These are phyloP conservation scores for Urophycis tenuis DNA, from an alignment of 2,797 vertebrate genomes.

Conservation along the genomic window DNA sequence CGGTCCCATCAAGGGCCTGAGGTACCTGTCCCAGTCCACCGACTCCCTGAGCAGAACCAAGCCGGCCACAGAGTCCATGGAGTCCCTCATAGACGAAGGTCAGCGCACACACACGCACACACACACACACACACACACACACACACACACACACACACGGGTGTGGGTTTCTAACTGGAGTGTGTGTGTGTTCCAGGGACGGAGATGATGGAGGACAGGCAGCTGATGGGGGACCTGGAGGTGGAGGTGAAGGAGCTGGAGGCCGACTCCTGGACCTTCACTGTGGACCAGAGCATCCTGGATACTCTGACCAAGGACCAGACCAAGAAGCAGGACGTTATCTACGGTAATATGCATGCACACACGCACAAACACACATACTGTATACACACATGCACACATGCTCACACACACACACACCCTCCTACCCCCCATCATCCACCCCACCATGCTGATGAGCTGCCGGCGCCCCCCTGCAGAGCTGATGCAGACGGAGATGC, in stretches of 20 bases:
- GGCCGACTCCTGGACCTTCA: slow-evolving; percentile 92
- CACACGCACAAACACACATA: neutral
- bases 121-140: slow-evolving; percentile 4
- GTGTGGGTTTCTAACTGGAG: neutral
- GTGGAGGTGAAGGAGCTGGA: slow-evolving; percentile 79
- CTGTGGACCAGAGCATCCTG: slow-evolving; percentile 81
- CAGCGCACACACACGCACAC: slow-evolving; percentile 11
- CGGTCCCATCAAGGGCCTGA: slow-evolving; percentile 76
- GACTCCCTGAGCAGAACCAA: slow-evolving; percentile 93
- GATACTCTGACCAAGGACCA: slow-evolving; percentile 84
- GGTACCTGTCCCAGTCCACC: slow-evolving; percentile 90
- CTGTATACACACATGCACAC: neutral
- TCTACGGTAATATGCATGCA: slow-evolving; percentile 74
- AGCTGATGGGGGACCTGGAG: slow-evolving; percentile 95
- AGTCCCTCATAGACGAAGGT: slow-evolving; percentile 96
- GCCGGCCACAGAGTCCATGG: slow-evolving; percentile 88
- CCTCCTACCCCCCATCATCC: neutral
- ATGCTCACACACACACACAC: neutral
- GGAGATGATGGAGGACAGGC: slow-evolving; percentile 94
- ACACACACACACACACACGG: neutral
- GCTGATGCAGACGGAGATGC: slow-evolving; percentile 96
- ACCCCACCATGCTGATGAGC: neutral
- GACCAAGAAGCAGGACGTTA: slow-evolving; percentile 92
- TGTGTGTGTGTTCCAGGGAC: slow-evolving; percentile 45
- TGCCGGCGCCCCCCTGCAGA: slow-evolving; percentile 62